These are phyloP conservation scores for Congeria kusceri DNA, from an alignment of 2,888 invertebrate genomes.

Conservation along the genomic window DNA sequence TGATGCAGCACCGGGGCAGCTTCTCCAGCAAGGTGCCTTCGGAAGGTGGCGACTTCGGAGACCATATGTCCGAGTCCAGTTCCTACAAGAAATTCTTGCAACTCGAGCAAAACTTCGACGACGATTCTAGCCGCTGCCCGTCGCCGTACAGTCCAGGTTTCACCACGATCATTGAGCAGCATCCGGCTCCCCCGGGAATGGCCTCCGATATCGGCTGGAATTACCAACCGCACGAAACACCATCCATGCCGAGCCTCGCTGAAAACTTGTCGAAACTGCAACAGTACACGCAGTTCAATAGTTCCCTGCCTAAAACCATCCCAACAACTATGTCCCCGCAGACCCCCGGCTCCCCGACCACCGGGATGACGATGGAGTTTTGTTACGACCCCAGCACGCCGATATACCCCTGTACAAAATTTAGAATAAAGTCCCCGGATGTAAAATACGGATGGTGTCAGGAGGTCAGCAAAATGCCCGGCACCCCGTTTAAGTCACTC, in stretches of 20 bases:
- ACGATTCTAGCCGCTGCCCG: slow-evolving; percentile 64
- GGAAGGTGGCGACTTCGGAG: slow-evolving; percentile 61
- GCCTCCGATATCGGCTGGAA: slow-evolving; percentile 61
- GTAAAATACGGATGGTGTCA: slow-evolving; percentile 46
- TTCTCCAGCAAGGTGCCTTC: slow-evolving; percentile 66
- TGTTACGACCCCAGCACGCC: slow-evolving; percentile 55
- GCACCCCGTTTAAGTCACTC: slow-evolving; percentile 45
- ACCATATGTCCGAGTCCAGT: slow-evolving; percentile 70
- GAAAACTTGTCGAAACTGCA: slow-evolving; percentile 61
- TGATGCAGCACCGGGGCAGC: slow-evolving; percentile 64
- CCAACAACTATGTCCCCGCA: slow-evolving; percentile 4
- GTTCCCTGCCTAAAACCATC: slow-evolving; percentile 39
- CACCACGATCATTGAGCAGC: slow-evolving; percentile 61
- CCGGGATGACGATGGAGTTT: slow-evolving; percentile 65
- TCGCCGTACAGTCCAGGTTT: slow-evolving; percentile 64
- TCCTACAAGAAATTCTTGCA: slow-evolving; percentile 70
- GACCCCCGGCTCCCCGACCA: slow-evolving; percentile 9
- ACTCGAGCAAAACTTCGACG: slow-evolving; percentile 69
- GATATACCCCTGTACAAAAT: slow-evolving; percentile 58
- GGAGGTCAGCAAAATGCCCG: slow-evolving; percentile 33
- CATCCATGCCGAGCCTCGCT: slow-evolving; percentile 48
- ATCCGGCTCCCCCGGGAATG: slow-evolving; percentile 58
- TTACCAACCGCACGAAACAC: slow-evolving; percentile 29
- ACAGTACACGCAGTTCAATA: slow-evolving; percentile 48
- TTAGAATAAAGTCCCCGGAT: slow-evolving; percentile 64